Evolutionary conservation across 2,797 vertebrate genomes (phyloP), one percentile per base, ranked within the genome.

Genomic region (Urocyon cinereoargenteus): DNA sequence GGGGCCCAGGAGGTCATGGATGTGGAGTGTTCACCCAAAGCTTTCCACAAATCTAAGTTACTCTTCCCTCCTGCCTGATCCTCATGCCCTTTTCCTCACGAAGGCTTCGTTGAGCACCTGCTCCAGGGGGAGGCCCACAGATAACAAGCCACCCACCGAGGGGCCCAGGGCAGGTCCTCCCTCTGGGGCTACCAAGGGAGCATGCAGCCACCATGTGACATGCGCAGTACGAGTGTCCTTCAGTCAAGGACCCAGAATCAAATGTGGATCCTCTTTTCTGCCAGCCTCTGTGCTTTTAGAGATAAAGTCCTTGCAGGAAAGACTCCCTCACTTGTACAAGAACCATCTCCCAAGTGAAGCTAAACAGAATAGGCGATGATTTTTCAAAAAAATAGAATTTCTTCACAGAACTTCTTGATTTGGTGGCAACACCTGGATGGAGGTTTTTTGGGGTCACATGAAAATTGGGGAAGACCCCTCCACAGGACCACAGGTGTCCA

Each of bases 121-220:
- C 1, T 14, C 21, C 49, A 8, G 13, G 31, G 51, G 11, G 0
- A 4, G 28, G 2, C 12, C 22, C 4, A 1, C 3, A 64, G n/a
- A 61, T 59, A 13, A 21, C 3, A n/a, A 10, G 31, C 6, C 1
- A 1, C 34, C 21, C 2, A 3, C 19, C 10, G 31, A 61, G 94
- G 73, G 19, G 16, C 24, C 1, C 8, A 45, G 24, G 36, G 49
- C 1, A 6, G 66, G 24, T 1, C 2, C 31, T 26, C 22, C 53
- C 72, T 40, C 13, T 2, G 6, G 8, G 64, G 64, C 59, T 2
- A 36, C 2, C 28, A 5, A 1, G 55, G 49, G 19, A 28, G 28
- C 16, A 11, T 0, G 1, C 0, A 10, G 22, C 53, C 3, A 3
- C 26, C 4, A 0, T 3, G 16, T 21, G 22, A 26, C 4, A n/a